These are phyloP conservation scores for Stratiomys singularior DNA, from an alignment of 2,888 invertebrate species.

Conservation along the genomic window DNA sequence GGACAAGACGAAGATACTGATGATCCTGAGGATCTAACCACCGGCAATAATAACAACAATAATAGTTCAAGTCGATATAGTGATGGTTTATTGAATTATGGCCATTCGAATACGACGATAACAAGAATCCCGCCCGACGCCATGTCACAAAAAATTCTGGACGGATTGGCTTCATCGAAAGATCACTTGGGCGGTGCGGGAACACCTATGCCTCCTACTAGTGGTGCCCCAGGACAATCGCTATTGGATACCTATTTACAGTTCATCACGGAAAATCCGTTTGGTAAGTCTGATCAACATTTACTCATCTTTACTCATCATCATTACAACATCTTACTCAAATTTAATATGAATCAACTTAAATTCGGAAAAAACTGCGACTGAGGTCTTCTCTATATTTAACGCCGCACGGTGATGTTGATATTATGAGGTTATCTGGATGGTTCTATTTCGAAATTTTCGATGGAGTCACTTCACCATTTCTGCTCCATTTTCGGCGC, in stretches of 20 bases:
- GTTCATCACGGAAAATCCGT: conserved; percentile 85
- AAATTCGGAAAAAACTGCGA: no score
- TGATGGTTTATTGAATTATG: conserved; percentile 63
- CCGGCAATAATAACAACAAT: conserved; percentile 59
- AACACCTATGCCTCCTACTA: conserved; percentile 75
- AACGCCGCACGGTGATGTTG: no score
- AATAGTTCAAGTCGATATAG: conserved; percentile 62
- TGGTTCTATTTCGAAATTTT: no score
- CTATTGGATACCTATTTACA: conserved; percentile 89
- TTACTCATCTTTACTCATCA: no score
- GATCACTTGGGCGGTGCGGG: conserved; percentile 66
- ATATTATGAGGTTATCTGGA: no score
- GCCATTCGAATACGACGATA: conserved; percentile 73
- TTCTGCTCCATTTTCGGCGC: no score
- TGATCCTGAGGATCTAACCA: conserved; percentile 85
- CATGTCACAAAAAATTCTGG: conserved; percentile 74
- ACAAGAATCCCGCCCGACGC: conserved; percentile 73
- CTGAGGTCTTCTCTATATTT: no score
- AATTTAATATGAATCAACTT: no score
- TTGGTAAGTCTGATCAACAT: conserved; percentile 66
- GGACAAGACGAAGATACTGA: conserved; percentile 73
- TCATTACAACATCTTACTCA: no score
- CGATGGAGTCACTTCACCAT: no score
- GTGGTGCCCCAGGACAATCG: conserved; percentile 75
- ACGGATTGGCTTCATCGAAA: conserved; percentile 68